phyloP scores from a whole-genome alignment of 1,140 invertebrate species.

The Carposina sasakii region DNA sequence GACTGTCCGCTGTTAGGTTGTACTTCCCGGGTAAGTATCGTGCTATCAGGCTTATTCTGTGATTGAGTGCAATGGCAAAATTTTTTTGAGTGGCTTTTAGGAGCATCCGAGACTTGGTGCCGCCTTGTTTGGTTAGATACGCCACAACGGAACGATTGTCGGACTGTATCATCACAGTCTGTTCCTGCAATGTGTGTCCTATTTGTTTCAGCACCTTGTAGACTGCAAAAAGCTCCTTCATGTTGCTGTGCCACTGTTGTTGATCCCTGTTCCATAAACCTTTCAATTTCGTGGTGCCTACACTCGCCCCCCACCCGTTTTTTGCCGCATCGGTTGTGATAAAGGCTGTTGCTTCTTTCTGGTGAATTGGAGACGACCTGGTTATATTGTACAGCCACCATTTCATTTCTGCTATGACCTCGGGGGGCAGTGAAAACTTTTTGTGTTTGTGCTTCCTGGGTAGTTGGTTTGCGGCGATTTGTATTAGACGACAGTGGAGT shows the following conservation, averaged over 20 bases:
- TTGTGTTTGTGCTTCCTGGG: slow-evolving; percentile 52
- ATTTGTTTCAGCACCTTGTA: slow-evolving; percentile 16
- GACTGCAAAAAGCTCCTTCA: slow-evolving; percentile 39
- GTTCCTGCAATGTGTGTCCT: no score
- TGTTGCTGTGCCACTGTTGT: slow-evolving; percentile 35
- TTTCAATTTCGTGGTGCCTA: slow-evolving; percentile 17
- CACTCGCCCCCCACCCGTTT: slow-evolving; percentile 25
- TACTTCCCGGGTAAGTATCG: slow-evolving; percentile 21
- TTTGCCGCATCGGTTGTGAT: slow-evolving; percentile 39
- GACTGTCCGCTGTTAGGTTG: slow-evolving; percentile 29
- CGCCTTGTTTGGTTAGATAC: no score
- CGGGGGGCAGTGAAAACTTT: background rate
- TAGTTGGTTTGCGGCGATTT: slow-evolving; percentile 69
- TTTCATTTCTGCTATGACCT: slow-evolving; percentile 11
- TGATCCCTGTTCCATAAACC: slow-evolving; percentile 20
- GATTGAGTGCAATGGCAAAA: slow-evolving; percentile 18
- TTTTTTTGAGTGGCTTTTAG: background rate
- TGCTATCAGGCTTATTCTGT: slow-evolving; percentile 19
- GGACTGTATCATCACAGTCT: no score
- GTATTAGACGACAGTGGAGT: no score
- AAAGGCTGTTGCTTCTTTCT: slow-evolving; percentile 22
- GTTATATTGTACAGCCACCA: slow-evolving; percentile 23
- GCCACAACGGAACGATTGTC: no score
- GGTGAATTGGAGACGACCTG: slow-evolving; percentile 12
- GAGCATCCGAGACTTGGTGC: background rate